Conservation (phyloP, 2,113 vertebrate genomes). For the Pseudorectes ferrugineus region DNA sequence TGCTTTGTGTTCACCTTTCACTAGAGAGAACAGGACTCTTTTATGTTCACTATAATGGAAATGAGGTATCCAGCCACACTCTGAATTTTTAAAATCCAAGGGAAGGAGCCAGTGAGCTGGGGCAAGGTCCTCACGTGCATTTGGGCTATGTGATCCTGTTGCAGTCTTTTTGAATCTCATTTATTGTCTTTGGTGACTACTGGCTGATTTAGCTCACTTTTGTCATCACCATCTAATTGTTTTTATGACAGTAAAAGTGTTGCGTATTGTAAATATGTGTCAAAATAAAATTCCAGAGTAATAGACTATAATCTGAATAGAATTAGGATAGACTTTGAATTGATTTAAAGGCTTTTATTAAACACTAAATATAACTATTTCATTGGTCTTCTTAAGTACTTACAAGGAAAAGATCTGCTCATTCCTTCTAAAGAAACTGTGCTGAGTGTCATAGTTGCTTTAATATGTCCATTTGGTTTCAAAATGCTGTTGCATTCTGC, state of each 20-base stretch:
- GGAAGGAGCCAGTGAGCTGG: not conserved
- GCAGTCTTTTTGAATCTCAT: not conserved
- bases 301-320: not conserved
- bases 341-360: not conserved
- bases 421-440: not conserved
- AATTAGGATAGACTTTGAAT: not conserved
- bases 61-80: fast-evolving
- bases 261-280: not conserved
- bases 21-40: not conserved
- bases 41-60: not conserved
- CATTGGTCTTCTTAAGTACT: not conserved
- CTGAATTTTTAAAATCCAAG: not conserved
- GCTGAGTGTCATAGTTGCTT: not conserved
- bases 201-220: not conserved
- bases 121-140: not conserved
- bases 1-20: not conserved
- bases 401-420: not conserved
- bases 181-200: not conserved
- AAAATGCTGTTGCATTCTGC: not conserved
- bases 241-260: not conserved
- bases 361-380: not conserved
- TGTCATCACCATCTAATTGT: not conserved
- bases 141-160: not conserved
- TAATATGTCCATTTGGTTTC: not conserved
- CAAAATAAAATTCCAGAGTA: not conserved